phyloP scores from a whole-genome alignment of 1,140 invertebrate genomes.

The Drosophila leontia region DNA sequence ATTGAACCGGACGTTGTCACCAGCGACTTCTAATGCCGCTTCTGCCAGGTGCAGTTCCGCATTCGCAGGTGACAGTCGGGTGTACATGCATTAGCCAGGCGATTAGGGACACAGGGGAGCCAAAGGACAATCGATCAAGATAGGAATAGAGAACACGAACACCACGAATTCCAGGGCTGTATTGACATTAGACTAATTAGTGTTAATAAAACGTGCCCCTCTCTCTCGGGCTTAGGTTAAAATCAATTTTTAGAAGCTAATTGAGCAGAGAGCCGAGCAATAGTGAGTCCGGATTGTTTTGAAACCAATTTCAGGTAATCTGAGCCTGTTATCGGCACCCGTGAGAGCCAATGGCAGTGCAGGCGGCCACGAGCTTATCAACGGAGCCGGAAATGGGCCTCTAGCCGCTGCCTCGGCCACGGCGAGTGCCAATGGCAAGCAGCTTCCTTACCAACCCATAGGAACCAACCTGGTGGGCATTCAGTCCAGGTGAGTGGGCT shows the following conservation, averaged over 20 bases:
- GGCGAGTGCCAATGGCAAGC: slow-evolving; percentile 60
- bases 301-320: slow-evolving; percentile 59
- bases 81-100: slow-evolving; percentile 51
- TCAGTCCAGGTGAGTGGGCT: slow-evolving; percentile 73
- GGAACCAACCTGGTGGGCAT: slow-evolving; percentile 71
- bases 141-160: slow-evolving; percentile 23
- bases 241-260: slow-evolving; percentile 20
- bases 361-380: slow-evolving; percentile 41
- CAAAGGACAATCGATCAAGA: slow-evolving; percentile 53
- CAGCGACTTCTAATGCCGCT: slow-evolving; percentile 3
- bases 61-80: slow-evolving; percentile 42
- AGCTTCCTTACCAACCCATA: slow-evolving; percentile 51
- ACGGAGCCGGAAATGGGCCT: slow-evolving; percentile 15
- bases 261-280: slow-evolving; percentile 5
- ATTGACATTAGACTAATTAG: slow-evolving; percentile 62
- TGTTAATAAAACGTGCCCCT: slow-evolving; percentile 51
- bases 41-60: slow-evolving; percentile 31
- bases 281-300: slow-evolving; percentile 11
- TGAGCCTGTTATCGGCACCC: slow-evolving; percentile 58
- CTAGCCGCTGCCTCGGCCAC: background rate
- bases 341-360: slow-evolving; percentile 38
- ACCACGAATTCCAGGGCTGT: background rate
- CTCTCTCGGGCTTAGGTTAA: slow-evolving; percentile 1
- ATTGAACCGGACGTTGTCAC: slow-evolving; percentile 53
- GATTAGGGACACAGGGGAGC: slow-evolving; percentile 35